Conservation (phyloP, 2,888 invertebrate species). For the Heteromurus nitidus region DNA sequence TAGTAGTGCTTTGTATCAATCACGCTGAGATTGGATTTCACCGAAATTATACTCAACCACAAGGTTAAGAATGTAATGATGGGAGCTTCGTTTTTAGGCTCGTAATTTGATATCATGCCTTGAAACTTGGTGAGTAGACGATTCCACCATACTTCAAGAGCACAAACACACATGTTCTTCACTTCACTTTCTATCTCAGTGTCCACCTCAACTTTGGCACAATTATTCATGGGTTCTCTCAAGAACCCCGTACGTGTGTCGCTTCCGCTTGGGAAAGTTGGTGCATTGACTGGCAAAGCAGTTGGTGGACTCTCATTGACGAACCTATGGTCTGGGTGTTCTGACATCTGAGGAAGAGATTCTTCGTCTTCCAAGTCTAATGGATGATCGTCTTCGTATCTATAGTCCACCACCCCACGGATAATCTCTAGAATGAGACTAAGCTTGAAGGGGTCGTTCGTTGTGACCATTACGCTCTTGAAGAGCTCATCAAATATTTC, state of each 20-base stretch:
- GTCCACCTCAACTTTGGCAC: constrained; percentile 71
- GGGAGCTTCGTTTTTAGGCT: constrained; percentile 77
- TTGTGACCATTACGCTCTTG: constrained; percentile 63
- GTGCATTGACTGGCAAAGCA: constrained; percentile 21
- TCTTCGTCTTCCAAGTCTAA: constrained; percentile 83
- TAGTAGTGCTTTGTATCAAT: constrained; percentile 93
- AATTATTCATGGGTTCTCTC: constrained; percentile 34
- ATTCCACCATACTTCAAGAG: constrained; percentile 89
- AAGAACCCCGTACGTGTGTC: background rate
- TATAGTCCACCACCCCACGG: constrained; percentile 91
- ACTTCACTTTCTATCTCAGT: constrained; percentile 79
- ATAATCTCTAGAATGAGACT: constrained; percentile 84
- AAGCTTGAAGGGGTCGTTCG: constrained; percentile 67
- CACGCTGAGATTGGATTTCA: constrained; percentile 91
- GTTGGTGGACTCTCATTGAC: constrained; percentile 67
- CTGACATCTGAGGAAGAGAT: constrained; percentile 18
- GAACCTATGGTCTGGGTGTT: constrained; percentile 76
- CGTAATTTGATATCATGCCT: constrained; percentile 77
- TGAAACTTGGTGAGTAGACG: constrained; percentile 82
- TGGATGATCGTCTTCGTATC: constrained; percentile 81
- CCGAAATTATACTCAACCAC: constrained; percentile 93
- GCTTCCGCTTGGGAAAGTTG: constrained; percentile 26
- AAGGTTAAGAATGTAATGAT: constrained; percentile 87
- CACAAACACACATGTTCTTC: constrained; percentile 90
- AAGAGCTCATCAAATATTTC: constrained; percentile 76